Percentiles rank a stretch among this genome's conserved stretches.
Conservation (phyloP, 2,888 invertebrate genomes). For the Allolobophora icterica region DNA sequence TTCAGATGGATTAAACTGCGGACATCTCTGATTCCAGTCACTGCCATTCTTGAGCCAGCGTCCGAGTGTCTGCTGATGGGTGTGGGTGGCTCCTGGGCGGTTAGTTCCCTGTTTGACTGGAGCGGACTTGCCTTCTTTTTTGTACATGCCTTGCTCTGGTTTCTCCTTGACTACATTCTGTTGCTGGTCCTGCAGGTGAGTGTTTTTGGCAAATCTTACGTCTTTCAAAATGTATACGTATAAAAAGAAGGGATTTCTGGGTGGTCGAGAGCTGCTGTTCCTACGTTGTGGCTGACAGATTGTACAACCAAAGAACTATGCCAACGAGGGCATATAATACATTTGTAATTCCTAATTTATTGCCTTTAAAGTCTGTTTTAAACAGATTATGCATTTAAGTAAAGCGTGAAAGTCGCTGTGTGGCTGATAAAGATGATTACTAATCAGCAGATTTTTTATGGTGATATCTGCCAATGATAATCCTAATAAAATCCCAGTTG, state of each 20-base stretch:
- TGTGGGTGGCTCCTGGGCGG: slow-evolving; percentile 87
- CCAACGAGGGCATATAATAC: neutral
- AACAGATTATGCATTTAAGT: neutral
- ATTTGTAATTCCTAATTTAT: neutral
- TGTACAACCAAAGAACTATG: neutral
- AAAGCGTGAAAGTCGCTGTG: neutral
- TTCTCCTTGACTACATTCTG: slow-evolving; percentile 92
- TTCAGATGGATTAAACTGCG: slow-evolving; percentile 91
- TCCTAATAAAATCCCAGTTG: neutral
- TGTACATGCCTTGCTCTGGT: slow-evolving; percentile 91
- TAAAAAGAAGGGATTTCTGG: too few relatives aligned
- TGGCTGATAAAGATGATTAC: neutral
- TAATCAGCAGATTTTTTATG: neutral
- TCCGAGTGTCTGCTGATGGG: slow-evolving; percentile 94
- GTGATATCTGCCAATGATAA: neutral
- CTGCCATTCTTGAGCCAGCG: slow-evolving; percentile 85
- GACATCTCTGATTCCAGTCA: slow-evolving; percentile 91
- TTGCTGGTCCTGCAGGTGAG: slow-evolving; percentile 65
- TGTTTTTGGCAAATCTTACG: neutral
- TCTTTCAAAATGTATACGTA: neutral
- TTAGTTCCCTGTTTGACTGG: slow-evolving; percentile 80
- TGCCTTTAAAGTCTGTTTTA: neutral
- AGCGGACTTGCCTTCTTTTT: slow-evolving; percentile 89
- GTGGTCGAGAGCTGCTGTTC: neutral
- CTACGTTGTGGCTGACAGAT: neutral